Conservation (phyloP, 2,888 invertebrate genomes). For the Folsomia candida region DNA sequence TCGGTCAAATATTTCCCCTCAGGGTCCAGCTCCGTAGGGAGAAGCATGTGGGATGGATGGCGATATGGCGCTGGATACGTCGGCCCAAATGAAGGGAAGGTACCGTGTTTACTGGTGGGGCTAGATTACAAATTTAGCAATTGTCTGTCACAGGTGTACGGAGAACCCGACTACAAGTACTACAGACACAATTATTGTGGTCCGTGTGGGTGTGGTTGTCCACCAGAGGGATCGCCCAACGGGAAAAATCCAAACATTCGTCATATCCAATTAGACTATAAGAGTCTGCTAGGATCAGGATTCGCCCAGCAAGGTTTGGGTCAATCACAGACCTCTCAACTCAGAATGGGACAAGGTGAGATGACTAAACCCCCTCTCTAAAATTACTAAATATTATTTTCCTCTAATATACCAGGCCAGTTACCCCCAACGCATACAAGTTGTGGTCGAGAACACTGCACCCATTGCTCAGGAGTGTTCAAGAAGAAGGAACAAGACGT, state of each 20-base stretch:
- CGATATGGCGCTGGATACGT: slow-evolving; percentile 29
- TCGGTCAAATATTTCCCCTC: slow-evolving; percentile 10
- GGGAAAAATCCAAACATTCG: slow-evolving; percentile 32
- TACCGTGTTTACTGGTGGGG: background rate
- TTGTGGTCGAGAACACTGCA: slow-evolving; percentile 23
- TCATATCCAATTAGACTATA: slow-evolving; percentile 24
- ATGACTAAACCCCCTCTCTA: background rate
- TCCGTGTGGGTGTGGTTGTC: slow-evolving; percentile 22
- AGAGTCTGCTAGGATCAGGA: slow-evolving; percentile 23
- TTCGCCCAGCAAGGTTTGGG: slow-evolving; percentile 20
- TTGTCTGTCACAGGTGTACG: no score
- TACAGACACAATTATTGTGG: slow-evolving; percentile 27
- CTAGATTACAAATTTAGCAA: no score
- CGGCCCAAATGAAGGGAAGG: slow-evolving; percentile 17
- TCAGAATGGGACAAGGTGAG: background rate
- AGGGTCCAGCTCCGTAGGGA: slow-evolving; percentile 15
- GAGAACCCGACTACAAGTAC: slow-evolving; percentile 30
- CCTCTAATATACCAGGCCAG: background rate
- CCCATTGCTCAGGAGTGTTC: slow-evolving; percentile 25
- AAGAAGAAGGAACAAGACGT: slow-evolving; percentile 20
- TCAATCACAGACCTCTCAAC: slow-evolving; percentile 9
- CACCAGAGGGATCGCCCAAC: slow-evolving; percentile 23
- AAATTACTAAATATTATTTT: background rate
- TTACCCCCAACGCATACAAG: slow-evolving; percentile 15
- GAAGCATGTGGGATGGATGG: slow-evolving; percentile 28